phyloP scores from a whole-genome alignment of 2,113 vertebrate genomes.

The Solea senegalensis region DNA sequence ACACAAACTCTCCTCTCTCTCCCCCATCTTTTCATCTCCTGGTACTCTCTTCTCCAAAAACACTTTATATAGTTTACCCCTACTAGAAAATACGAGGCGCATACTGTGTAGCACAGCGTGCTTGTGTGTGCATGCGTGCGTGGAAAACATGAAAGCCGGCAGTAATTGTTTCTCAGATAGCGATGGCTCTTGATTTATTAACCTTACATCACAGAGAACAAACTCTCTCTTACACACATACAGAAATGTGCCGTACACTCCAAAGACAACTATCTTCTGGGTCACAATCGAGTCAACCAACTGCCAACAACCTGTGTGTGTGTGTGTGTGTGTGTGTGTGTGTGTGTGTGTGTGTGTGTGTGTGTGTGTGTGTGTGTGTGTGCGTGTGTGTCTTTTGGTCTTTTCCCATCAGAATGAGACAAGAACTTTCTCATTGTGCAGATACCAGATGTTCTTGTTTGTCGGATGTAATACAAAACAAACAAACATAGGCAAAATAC shows the following conservation, averaged over 20 bases:
- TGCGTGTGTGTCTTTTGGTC: slow-evolving; percentile 7
- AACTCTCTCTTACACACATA: neutral
- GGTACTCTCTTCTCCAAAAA: slow-evolving; percentile 8
- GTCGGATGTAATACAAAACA: slow-evolving; percentile 42
- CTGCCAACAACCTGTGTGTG: neutral
- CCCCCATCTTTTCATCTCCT: slow-evolving; percentile 27
- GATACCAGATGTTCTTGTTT: slow-evolving; percentile 65
- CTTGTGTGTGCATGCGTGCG: neutral
- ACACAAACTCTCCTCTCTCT: neutral
- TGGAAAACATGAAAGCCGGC: slow-evolving; percentile 45
- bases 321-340: neutral
- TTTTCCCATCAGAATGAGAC: slow-evolving; percentile 38
- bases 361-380: neutral
- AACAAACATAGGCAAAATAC: slow-evolving; percentile 47
- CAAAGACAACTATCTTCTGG: slow-evolving; percentile 19
- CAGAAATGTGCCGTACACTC: slow-evolving; percentile 8
- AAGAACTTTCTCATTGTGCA: slow-evolving; percentile 27
- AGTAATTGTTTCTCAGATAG: slow-evolving; percentile 65
- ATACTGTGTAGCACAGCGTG: neutral
- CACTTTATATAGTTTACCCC: slow-evolving; percentile 29
- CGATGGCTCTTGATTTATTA: slow-evolving; percentile 63
- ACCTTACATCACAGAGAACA: slow-evolving; percentile 52
- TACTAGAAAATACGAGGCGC: slow-evolving; percentile 22
- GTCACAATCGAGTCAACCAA: slow-evolving; percentile 25
- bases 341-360: neutral